Conservation (phyloP, 2,888 invertebrate species). For the Conops quadrifasciatus region DNA sequence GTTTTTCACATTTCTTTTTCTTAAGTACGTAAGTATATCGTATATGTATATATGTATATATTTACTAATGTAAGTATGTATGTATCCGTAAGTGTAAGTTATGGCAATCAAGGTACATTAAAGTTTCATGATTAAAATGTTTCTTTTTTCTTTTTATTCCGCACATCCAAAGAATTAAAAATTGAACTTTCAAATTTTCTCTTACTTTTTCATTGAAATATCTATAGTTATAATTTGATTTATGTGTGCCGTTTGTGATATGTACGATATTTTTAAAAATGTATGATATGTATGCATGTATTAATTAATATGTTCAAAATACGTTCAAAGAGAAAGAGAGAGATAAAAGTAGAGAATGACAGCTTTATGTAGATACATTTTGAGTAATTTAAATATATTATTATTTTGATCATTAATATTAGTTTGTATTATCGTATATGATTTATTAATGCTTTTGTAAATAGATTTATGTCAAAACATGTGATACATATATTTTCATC, state of each 20-base stretch:
- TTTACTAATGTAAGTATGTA: slow-evolving; percentile 51
- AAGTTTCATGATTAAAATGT: slow-evolving; percentile 45
- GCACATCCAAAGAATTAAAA: background rate
- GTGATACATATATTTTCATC: too few species aligned
- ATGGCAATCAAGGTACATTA: slow-evolving; percentile 49
- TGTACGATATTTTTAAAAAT: too few species aligned
- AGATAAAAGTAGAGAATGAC: too few species aligned
- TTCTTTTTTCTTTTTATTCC: slow-evolving; percentile 26
- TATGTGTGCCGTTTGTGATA: too few species aligned
- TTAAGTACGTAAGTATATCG: background rate
- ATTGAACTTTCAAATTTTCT: slow-evolving; percentile 33
- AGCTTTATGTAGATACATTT: too few species aligned
- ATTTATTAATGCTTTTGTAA: too few species aligned
- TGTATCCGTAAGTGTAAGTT: slow-evolving; percentile 43
- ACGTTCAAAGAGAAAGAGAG: too few species aligned
- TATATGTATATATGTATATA: slow-evolving; percentile 48
- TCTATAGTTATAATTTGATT: slow-evolving; percentile 29
- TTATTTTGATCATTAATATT: too few species aligned
- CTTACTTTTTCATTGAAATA: slow-evolving; percentile 34
- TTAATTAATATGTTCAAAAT: background rate
- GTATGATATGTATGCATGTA: slow-evolving; percentile 1
- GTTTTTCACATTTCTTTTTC: background rate
- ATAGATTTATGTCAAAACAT: too few species aligned
- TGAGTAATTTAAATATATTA: too few species aligned
- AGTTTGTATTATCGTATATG: too few species aligned